phyloP scores from a whole-genome alignment of 2,888 invertebrate species.

The Koerneria pararmatus region DNA sequence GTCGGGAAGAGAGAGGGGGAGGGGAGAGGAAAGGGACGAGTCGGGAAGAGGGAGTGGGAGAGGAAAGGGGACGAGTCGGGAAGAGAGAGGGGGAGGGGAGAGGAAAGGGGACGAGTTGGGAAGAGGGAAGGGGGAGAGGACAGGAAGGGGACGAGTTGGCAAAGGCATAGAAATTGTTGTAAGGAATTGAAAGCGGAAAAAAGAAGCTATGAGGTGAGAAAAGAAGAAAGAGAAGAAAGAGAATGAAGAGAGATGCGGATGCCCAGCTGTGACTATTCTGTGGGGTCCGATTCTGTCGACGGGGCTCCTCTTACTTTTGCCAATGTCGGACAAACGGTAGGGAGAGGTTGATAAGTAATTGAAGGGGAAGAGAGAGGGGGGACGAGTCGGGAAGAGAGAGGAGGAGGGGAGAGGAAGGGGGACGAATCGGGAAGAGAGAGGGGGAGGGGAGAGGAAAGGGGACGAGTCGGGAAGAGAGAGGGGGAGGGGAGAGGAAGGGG shows the following conservation, averaged over 20 bases:
- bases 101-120: too few relatives aligned
- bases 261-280: too few relatives aligned
- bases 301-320: not conserved
- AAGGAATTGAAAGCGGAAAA: too few relatives aligned
- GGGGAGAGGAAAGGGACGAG: slow-evolving; percentile 15
- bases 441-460: not conserved
- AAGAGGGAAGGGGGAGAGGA: too few relatives aligned
- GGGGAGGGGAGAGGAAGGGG: slow-evolving; percentile 17
- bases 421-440: not conserved
- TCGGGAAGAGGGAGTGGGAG: slow-evolving; percentile 22
- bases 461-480: slow-evolving; percentile 17
- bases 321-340: not conserved
- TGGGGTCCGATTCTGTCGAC: too few relatives aligned
- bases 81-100: slow-evolving; percentile 26
- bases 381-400: not conserved
- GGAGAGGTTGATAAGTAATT: not conserved
- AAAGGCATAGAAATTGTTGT: too few relatives aligned
- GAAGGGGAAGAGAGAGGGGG: not conserved
- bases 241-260: not conserved
- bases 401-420: not conserved
- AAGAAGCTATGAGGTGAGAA: slow-evolving; percentile 14
- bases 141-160: too few relatives aligned
- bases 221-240: slow-evolving; percentile 7
- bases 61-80: slow-evolving; percentile 24
- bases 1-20: slow-evolving; percentile 8